phyloP scores from a whole-genome alignment of 2,888 invertebrate species.

The Venusia cambrica region DNA sequence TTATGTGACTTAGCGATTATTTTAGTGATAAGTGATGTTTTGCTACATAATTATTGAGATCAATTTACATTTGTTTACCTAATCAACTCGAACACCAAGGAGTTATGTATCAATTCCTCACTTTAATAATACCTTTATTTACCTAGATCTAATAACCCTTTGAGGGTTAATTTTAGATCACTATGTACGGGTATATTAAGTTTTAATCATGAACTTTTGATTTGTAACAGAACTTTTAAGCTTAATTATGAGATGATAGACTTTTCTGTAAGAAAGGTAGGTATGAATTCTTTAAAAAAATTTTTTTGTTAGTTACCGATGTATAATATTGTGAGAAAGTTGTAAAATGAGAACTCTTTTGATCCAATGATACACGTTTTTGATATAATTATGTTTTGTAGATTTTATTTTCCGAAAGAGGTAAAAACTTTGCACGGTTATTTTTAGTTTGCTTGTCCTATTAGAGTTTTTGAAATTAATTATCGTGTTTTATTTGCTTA shows the following conservation, averaged over 20 bases:
- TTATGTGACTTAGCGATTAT: constrained; percentile 43
- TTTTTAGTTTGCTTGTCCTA: constrained; percentile 66
- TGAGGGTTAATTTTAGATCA: constrained; percentile 17
- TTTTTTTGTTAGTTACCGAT: constrained; percentile 36
- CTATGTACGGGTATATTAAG: constrained; percentile 25
- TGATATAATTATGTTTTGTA: constrained; percentile 30
- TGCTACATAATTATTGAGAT: constrained; percentile 63
- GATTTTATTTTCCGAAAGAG: constrained; percentile 43
- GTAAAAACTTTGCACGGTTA: constrained; percentile 56
- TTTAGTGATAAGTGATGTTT: constrained; percentile 46
- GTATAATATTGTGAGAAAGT: constrained; percentile 4
- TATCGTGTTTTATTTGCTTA: neutral
- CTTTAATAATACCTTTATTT: too few species aligned
- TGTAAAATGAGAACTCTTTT: constrained; percentile 27
- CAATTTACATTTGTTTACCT: constrained; percentile 16
- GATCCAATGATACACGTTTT: constrained; percentile 38
- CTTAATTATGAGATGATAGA: constrained; percentile 65
- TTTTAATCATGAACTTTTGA: constrained; percentile 78
- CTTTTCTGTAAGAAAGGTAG: constrained; percentile 49
- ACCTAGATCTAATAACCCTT: too few species aligned
- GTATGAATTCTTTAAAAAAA: constrained; percentile 49
- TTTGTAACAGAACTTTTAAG: constrained; percentile 58
- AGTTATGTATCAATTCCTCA: constrained; percentile 66
- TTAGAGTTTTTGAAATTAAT: constrained; percentile 43
- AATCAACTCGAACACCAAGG: constrained; percentile 38